Conservation (phyloP, 2,888 invertebrate genomes). For the Drosophila helvetica region DNA sequence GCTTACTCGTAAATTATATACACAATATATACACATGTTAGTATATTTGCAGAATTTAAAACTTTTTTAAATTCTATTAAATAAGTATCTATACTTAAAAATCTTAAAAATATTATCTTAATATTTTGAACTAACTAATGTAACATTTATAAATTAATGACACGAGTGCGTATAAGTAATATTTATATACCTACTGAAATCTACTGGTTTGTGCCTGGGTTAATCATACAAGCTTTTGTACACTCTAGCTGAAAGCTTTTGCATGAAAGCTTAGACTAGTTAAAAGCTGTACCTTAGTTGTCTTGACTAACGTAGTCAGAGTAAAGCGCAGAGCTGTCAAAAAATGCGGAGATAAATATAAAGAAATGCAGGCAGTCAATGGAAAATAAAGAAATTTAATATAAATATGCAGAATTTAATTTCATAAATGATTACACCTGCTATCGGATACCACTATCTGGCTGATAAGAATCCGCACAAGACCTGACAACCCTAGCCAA, state of each 20-base stretch:
- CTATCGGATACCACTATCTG: not conserved
- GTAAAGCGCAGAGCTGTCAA: not conserved
- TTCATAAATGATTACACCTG: not conserved
- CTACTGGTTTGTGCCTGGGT: slow-evolving; percentile 36
- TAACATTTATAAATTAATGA: too few species aligned
- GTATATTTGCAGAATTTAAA: not conserved
- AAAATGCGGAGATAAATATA: not conserved
- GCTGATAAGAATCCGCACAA: not conserved
- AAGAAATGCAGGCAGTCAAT: not conserved
- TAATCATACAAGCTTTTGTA: slow-evolving; percentile 13
- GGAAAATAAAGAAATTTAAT: not conserved
- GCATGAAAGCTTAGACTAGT: slow-evolving; percentile 2
- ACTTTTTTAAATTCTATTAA: not conserved
- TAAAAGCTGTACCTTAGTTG: not conserved
- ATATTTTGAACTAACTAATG: not conserved
- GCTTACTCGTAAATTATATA: too few species aligned
- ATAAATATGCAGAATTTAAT: not conserved
- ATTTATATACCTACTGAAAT: not conserved
- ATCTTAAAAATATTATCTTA: not conserved
- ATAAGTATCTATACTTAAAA: not conserved
- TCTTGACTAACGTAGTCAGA: slow-evolving; percentile 4
- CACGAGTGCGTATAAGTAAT: slow-evolving; percentile 44
- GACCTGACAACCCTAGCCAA: slow-evolving; percentile 48
- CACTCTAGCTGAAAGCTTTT: not conserved
- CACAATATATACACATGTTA: not conserved